These are phyloP conservation scores for Romanomermis culicivorax DNA, from an alignment of 2,888 invertebrate species.

Conservation along the genomic window DNA sequence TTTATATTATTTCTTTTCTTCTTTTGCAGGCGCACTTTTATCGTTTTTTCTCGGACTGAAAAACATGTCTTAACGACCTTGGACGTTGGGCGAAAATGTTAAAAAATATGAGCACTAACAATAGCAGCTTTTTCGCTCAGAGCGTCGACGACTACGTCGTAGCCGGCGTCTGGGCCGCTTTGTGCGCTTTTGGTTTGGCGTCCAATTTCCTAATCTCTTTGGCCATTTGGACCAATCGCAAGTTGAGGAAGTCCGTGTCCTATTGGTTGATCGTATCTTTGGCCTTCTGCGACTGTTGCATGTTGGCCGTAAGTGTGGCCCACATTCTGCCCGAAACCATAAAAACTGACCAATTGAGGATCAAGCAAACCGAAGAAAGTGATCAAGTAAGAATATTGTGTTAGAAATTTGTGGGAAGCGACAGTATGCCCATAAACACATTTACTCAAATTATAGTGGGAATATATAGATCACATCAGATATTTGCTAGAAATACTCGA, in stretches of 20 bases:
- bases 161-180: slow-evolving; percentile 4
- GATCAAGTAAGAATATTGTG: background rate
- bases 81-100: too few relatives aligned
- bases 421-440: background rate
- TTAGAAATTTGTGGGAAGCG: background rate
- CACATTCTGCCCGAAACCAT: slow-evolving; percentile 8
- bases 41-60: too few relatives aligned
- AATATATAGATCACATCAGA: too few relatives aligned
- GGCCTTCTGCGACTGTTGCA: slow-evolving; percentile 8
- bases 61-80: too few relatives aligned
- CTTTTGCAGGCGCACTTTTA: too few relatives aligned
- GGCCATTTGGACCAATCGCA: slow-evolving; percentile 1
- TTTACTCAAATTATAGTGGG: too few relatives aligned
- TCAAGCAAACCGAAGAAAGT: too few relatives aligned
- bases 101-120: too few relatives aligned
- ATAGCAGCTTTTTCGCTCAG: slow-evolving; percentile 17
- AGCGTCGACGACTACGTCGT: slow-evolving; percentile 3
- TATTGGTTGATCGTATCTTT: slow-evolving; percentile 10
- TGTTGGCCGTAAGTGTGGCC: slow-evolving; percentile 7
- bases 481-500: too few relatives aligned
- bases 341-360: background rate
- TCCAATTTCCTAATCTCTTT: slow-evolving; percentile 7
- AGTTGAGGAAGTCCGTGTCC: slow-evolving; percentile 5
- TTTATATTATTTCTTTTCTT: too few relatives aligned
- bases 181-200: slow-evolving; percentile 8